Base-by-base conservation (phyloP, 2,888 invertebrate genomes). In the Diplolepis rosae region DNA sequence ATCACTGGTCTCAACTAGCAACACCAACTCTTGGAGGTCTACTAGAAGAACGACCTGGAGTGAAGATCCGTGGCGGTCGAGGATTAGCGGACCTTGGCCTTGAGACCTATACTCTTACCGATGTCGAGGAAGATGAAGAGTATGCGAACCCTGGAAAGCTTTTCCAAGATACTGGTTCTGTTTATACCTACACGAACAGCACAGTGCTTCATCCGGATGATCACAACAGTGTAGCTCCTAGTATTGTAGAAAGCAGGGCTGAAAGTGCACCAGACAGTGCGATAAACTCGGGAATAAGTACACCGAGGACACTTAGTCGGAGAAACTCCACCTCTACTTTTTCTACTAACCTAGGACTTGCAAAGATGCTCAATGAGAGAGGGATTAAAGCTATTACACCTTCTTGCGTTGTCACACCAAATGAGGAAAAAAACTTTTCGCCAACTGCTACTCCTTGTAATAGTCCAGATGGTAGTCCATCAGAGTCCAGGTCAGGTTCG, bases 1-100 rank as follows among this genome's bases (percentile, higher is more conserved):
- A 96, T 86, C 96, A 97, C 78, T 98, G 98, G 98, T 95, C 96
- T 69, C 95, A 96, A 79, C 92, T 98, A 54, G 98, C 98, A 54
- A 97, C 96, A 66, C 98, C 98, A 9, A 96, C 95, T 66, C 92
- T 98, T 85, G 95, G 96, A 75, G 96, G 97, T 71, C 90, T 98
- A 69, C 89, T 98, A 72, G 98, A 98, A 80, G 96, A 96, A 73
- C 92, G 97, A 70, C 97, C 97, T 0, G 98, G 98, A 1, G 96
- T 98, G 0, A 95, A 95, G 78, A 94, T 95, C 24, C 92, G 95
- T 1, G 96, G 96, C 6, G 93, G 94, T 9, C 92, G 95, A 11
- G 93, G 93, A 0, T 90, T 95, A 24, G 93, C 94, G 75, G 94
- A 94, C 68, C 91, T 95, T 74, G 95, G 96, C 68, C 88, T 94